Conservation (phyloP, 92 coral and sea anemone species). For the Porites evermanni region DNA sequence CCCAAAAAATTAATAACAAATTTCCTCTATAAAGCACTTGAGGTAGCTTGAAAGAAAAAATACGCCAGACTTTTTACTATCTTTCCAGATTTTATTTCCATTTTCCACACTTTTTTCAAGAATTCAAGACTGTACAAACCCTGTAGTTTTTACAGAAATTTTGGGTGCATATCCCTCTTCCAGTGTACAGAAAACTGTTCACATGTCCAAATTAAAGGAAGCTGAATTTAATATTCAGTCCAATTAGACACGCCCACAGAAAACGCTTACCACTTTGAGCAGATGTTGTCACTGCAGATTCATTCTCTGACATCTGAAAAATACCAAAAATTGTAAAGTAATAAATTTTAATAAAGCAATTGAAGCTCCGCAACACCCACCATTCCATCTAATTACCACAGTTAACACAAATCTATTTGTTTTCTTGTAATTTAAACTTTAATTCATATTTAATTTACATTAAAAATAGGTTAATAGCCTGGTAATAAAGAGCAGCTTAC, state of each 20-base stretch:
- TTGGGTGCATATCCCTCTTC: too few species aligned
- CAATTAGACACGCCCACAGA: background rate
- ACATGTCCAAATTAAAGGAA: background rate
- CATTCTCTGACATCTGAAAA: conserved; percentile 44
- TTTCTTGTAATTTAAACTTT: background rate
- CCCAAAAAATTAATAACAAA: too few species aligned
- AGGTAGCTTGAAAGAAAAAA: too few species aligned
- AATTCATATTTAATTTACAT: background rate
- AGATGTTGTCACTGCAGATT: conserved; percentile 19
- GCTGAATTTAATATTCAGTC: background rate
- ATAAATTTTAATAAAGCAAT: background rate
- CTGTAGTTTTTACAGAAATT: too few species aligned
- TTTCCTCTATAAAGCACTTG: too few species aligned
- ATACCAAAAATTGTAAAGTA: background rate
- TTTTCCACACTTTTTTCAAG: too few species aligned
- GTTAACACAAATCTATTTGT: background rate
- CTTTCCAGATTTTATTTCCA: too few species aligned
- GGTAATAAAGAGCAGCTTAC: background rate
- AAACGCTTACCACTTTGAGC: conserved; percentile 25
- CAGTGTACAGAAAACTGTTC: too few species aligned
- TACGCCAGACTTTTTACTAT: too few species aligned
- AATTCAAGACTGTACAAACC: too few species aligned
- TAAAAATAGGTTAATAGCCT: background rate
- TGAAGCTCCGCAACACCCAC: background rate
- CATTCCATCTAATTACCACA: background rate